Base-by-base conservation (phyloP, 2,113 vertebrate genomes). In the Verasper variegatus region DNA sequence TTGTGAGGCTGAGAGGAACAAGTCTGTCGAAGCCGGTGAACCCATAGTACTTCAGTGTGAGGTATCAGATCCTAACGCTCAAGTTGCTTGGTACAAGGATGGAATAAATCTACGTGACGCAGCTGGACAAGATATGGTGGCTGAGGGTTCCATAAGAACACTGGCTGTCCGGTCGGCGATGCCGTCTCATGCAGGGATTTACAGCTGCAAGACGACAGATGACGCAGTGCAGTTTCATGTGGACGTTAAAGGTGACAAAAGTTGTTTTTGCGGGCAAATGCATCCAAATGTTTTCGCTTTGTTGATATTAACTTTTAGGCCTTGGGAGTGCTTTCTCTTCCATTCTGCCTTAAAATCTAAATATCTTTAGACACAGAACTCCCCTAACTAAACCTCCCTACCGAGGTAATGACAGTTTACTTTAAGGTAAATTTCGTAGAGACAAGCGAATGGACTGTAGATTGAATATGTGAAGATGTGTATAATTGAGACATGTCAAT, bases 221-320 rank as follows among this genome's bases (percentile, higher is more conserved):
- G 91, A 94, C 65, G 84, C 77, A 24, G 10, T 90, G 69, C 86
- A 88, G 65, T 93, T 93, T 91, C 89, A 86, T 73, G 92, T 95
- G 88, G 93, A 94, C 64, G 91, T 95, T 72, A 88, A 93, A 91
- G 95, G 95, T 95, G 93, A 93, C 74, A 79, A 76, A 87, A 70
- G 23, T 52, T 78, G 51, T 66, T 89, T 82, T 62, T 8, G 49
- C 35, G 17, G 40, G 18, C 56, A 35, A 68, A 47, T 31, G 27
- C 24, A 71, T 51, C 3, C 2, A 56, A 68, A 68, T 15, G 52
- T 24, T 49, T 23, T n/a, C 67, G 11, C n/a, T 59, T 55, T 49
- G 26, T 45, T 40, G 26, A 62, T 55, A n/a, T 3, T 15, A 63
- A 49, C 1, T 47, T 57, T 3, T 27, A 6, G 5, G 23, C 23